Evolutionary conservation across 2,888 invertebrate species (phyloP).

Genomic region (Eupithecia abbreviata): DNA sequence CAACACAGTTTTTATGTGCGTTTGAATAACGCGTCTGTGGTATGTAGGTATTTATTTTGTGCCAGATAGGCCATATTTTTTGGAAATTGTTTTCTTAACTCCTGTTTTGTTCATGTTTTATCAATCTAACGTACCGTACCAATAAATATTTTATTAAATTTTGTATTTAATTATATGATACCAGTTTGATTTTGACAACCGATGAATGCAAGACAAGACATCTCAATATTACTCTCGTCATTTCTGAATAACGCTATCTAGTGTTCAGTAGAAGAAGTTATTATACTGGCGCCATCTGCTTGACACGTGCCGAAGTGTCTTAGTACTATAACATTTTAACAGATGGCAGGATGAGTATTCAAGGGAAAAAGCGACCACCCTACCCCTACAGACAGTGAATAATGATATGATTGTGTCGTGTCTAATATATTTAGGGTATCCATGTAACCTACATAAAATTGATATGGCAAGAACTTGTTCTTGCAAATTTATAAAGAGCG

Average conservation of each 20-base stretch:
- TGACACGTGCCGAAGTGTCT: not conserved
- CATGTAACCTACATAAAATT: no score
- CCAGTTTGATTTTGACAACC: not conserved
- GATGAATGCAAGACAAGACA: not conserved
- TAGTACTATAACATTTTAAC: not conserved
- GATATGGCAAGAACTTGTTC: no score
- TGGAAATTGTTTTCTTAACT: not conserved
- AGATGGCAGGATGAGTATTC: not conserved
- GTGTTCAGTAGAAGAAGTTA: not conserved
- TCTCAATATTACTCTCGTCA: not conserved
- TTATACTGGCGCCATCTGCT: slow-evolving; percentile 12
- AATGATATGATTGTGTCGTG: no score
- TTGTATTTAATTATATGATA: not conserved
- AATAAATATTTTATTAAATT: not conserved
- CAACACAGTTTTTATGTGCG: no score
- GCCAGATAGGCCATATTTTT: not conserved
- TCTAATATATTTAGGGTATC: no score
- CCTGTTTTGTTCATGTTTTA: not conserved
- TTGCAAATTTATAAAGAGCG: no score
- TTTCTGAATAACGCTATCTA: not conserved
- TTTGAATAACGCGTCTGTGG: no score
- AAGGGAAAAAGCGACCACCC: not conserved
- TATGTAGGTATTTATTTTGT: not conserved
- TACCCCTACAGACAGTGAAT: no score
- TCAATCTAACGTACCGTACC: no score